These are phyloP conservation scores for Caenorhabditis sulstoni DNA, from an alignment of 2,888 invertebrate genomes.

Conservation along the genomic window DNA sequence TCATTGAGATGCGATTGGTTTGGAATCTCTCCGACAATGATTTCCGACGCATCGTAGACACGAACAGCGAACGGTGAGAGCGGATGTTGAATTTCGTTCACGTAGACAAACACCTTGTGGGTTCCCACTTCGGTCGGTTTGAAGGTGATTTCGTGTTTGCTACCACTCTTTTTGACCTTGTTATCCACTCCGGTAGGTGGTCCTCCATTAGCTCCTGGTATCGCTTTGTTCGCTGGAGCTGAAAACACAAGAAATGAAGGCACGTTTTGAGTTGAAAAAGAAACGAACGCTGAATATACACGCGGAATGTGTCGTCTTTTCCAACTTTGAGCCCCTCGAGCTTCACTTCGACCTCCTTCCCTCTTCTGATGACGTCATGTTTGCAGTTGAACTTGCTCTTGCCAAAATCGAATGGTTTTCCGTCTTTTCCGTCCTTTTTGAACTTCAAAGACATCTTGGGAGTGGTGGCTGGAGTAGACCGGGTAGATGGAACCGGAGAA, in stretches of 20 bases:
- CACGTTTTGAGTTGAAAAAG: too few relatives aligned
- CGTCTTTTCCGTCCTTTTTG: constrained; percentile 68
- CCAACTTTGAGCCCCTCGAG: constrained; percentile 77
- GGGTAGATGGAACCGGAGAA: constrained; percentile 69
- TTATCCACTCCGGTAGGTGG: constrained; percentile 65
- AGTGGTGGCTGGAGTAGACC: constrained; percentile 77
- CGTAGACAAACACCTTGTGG: constrained; percentile 75
- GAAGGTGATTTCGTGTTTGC: constrained; percentile 84
- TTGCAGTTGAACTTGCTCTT: constrained; percentile 78
- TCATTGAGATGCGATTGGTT: constrained; percentile 89
- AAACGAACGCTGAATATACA: constrained; percentile 75
- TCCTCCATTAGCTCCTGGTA: constrained; percentile 52
- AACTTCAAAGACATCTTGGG: constrained; percentile 75
- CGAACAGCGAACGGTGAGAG: constrained; percentile 77
- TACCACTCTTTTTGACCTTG: constrained; percentile 78
- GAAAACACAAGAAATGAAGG: constrained; percentile 66
- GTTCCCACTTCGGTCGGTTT: constrained; percentile 90
- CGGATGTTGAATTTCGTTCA: constrained; percentile 78
- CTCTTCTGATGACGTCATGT: constrained; percentile 76
- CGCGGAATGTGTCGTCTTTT: constrained; percentile 77
- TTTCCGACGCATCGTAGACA: constrained; percentile 86
- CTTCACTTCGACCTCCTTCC: constrained; percentile 75
- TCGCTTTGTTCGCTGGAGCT: constrained; percentile 62
- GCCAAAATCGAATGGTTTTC: constrained; percentile 75
- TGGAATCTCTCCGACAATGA: constrained; percentile 93